Conservation (phyloP, 1,140 invertebrate genomes). For the Aphidius gifuensis region DNA sequence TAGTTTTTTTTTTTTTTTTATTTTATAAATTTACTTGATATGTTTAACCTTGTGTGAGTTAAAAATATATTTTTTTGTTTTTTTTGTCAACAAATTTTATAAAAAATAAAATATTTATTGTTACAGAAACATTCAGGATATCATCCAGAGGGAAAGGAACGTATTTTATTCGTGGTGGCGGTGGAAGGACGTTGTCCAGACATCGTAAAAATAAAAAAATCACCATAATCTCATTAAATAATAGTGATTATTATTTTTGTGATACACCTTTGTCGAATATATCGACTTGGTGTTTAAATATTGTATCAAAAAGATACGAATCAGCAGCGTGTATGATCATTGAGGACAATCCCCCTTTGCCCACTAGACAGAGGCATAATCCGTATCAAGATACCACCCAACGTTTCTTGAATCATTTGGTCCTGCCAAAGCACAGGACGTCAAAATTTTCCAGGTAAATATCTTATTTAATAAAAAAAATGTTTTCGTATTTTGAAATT, state of each 20-base stretch:
- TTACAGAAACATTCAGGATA: constrained; percentile 56
- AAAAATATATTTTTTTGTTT: not conserved
- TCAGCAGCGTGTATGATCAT: constrained; percentile 63
- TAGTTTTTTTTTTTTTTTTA: too few relatives aligned
- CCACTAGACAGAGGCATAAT: constrained; percentile 51
- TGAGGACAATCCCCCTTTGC: constrained; percentile 52
- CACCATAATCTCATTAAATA: constrained; percentile 43
- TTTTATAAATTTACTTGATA: too few relatives aligned
- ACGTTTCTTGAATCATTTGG: constrained; percentile 48
- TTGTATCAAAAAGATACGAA: constrained; percentile 57
- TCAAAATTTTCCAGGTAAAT: constrained; percentile 82
- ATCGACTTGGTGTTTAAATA: constrained; percentile 40
- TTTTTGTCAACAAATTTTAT: not conserved
- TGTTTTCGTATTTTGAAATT: not conserved
- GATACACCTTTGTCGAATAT: constrained; percentile 30
- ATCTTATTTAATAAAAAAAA: constrained; percentile 3
- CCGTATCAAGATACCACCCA: constrained; percentile 51
- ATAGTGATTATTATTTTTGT: constrained; percentile 38
- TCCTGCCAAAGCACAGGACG: constrained; percentile 67
- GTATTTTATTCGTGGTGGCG: constrained; percentile 53
- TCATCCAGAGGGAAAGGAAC: constrained; percentile 56
- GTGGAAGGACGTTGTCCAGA: constrained; percentile 46
- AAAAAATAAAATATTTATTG: not conserved
- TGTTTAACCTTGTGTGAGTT: too few relatives aligned
- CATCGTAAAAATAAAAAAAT: constrained; percentile 41